Evolutionary conservation across 2,113 vertebrate genomes (phyloP).

Genomic region (Austrofundulus limnaeus): DNA sequence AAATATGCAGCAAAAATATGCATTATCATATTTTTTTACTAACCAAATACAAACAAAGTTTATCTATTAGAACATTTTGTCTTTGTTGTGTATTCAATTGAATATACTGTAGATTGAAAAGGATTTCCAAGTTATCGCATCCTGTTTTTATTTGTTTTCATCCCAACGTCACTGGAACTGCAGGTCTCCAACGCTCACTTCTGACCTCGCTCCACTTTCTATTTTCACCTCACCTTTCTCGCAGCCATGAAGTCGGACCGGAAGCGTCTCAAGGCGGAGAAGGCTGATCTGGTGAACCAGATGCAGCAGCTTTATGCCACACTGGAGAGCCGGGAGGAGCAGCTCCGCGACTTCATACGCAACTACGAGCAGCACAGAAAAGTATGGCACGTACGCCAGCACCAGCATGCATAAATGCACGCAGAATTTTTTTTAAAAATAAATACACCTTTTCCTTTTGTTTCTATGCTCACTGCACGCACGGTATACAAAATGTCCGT

Average conservation of each 20-base stretch:
- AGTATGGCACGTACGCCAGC: slow-evolving; percentile 68
- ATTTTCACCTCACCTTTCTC: neutral
- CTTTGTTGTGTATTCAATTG: no score
- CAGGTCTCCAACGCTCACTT: neutral
- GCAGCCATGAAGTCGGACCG: slow-evolving; percentile 97
- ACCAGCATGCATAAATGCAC: no score
- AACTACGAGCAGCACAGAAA: slow-evolving; percentile 99
- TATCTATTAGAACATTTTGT: no score
- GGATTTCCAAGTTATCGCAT: no score
- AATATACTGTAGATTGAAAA: no score
- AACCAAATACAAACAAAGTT: no score
- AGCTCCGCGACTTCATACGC: slow-evolving; percentile 96
- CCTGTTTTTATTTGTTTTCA: no score
- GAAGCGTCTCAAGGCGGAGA: slow-evolving; percentile 93
- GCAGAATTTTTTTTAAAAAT: neutral
- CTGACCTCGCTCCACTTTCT: neutral
- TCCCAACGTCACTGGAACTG: no score
- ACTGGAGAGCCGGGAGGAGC: slow-evolving; percentile 95
- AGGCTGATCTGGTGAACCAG: slow-evolving; percentile 94
- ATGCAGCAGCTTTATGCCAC: slow-evolving; percentile 99
- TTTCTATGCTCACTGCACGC: neutral
- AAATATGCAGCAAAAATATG: no score
- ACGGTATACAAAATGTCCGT: neutral
- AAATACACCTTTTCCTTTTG: neutral
- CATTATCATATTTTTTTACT: no score